Percentiles rank a stretch among this genome's conserved stretches.
phyloP scores from a whole-genome alignment of 2,888 invertebrate genomes.

The Acanthosoma haemorrhoidale region DNA sequence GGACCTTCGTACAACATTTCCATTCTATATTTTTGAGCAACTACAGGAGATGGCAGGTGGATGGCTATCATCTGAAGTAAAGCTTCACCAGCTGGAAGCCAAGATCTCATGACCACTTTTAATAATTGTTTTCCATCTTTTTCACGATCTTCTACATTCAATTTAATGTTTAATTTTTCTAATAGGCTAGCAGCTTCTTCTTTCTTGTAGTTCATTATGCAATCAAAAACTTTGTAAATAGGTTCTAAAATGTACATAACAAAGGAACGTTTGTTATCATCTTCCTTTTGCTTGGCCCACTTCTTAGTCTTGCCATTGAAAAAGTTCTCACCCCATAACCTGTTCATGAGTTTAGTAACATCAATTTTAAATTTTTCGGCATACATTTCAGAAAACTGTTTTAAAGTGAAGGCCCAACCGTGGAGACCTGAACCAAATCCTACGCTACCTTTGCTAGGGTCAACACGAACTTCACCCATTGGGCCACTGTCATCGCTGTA shows the following conservation, averaged over 20 bases:
- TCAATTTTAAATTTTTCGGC: conserved; percentile 98
- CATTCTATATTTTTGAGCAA: conserved; percentile 98
- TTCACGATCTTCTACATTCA: conserved; percentile 93
- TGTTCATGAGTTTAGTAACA: conserved; percentile 93
- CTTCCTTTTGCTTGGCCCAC: conserved; percentile 89
- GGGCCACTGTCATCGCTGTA: conserved; percentile 96
- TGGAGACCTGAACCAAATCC: conserved; percentile 99
- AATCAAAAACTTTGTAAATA: conserved; percentile 90
- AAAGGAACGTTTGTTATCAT: conserved; percentile 93
- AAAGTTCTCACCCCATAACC: conserved; percentile 98
- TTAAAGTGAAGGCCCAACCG: conserved; percentile 99
- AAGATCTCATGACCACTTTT: conserved; percentile 97
- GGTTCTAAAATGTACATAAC: conserved; percentile 98
- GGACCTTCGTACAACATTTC: conserved; percentile 99
- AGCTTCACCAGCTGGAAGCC: conserved; percentile 99
- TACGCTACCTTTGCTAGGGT: conserved; percentile 97
- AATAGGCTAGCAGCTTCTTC: conserved; percentile 84
- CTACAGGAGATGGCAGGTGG: conserved; percentile 97
- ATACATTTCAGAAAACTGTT: conserved; percentile 99
- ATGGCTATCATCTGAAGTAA: conserved; percentile 99
- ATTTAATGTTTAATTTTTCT: conserved; percentile 82
- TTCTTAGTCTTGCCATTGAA: conserved; percentile 96
- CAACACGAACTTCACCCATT: conserved; percentile 97
- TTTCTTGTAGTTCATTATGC: conserved; percentile 90
- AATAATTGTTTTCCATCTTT: conserved; percentile 93